These are phyloP conservation scores for Nothocercus nigrocapillus DNA, from an alignment of 2,113 vertebrate genomes.

Conservation along the genomic window DNA sequence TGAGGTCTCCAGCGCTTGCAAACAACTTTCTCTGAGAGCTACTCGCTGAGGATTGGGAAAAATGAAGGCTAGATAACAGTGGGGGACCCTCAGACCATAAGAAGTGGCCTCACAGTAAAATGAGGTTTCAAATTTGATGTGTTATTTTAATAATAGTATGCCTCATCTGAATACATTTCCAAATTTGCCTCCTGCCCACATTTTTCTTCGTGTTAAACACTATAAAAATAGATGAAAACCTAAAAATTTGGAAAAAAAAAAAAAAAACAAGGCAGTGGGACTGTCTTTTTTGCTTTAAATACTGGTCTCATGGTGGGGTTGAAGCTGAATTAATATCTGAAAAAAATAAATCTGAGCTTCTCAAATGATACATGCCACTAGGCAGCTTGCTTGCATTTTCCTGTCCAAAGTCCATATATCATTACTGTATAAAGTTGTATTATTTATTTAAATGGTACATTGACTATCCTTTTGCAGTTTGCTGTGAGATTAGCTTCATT, in stretches of 20 bases:
- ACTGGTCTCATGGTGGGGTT: not conserved
- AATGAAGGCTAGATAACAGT: not conserved
- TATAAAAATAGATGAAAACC: constrained; percentile 8
- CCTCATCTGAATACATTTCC: constrained; percentile 8
- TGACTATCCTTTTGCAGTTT: not conserved
- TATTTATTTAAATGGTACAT: not conserved
- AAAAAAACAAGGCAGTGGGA: not conserved
- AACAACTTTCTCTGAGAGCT: constrained; percentile 8
- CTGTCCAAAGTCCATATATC: not conserved
- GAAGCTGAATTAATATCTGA: constrained; percentile 28
- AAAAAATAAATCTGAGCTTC: constrained; percentile 18
- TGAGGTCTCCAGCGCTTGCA: not conserved
- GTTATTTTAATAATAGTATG: not conserved
- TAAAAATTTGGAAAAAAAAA: not conserved
- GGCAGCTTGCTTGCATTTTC: not conserved
- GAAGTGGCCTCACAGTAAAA: not conserved
- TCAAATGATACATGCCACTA: not conserved
- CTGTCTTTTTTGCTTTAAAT: constrained; percentile 4
- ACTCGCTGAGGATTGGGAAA: not conserved
- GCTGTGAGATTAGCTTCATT: constrained; percentile 1
- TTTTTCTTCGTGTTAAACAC: not conserved
- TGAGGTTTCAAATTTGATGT: not conserved
- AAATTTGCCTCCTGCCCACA: not conserved
- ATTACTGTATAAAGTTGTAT: not conserved
- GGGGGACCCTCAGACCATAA: not conserved